Conservation (phyloP, 2,888 invertebrate genomes). For the Notocelia uddmanniana region DNA sequence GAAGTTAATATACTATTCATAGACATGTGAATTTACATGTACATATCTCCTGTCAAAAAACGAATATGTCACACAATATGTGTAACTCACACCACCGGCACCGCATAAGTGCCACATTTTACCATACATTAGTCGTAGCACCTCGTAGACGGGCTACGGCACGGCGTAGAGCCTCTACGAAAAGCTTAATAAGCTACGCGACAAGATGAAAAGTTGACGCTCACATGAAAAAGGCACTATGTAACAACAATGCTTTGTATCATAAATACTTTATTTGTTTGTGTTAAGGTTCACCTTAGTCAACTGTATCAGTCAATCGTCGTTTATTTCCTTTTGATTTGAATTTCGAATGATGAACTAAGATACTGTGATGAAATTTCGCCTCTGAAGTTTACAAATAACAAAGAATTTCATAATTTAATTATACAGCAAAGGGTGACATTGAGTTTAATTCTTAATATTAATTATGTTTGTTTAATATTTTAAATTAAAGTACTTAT, state of each 20-base stretch:
- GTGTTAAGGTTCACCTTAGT: background rate
- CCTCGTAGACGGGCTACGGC: conserved; percentile 36
- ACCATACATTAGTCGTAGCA: conserved; percentile 17
- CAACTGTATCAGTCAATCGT: background rate
- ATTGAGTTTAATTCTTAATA: conserved; percentile 14
- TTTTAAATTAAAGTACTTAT: background rate
- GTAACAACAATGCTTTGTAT: background rate
- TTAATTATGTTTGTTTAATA: conserved; percentile 5
- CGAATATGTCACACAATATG: background rate
- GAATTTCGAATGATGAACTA: background rate
- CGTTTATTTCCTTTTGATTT: background rate
- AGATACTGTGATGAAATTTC: background rate
- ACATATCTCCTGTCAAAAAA: background rate
- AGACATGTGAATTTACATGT: too few species aligned
- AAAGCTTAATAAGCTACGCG: conserved; percentile 19
- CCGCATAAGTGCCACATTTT: background rate
- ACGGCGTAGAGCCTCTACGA: conserved; percentile 36
- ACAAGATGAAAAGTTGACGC: background rate
- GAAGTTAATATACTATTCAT: too few species aligned
- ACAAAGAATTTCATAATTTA: conserved; percentile 14
- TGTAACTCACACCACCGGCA: background rate
- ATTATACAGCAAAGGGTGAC: conserved; percentile 12
- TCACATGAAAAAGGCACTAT: conserved; percentile 1
- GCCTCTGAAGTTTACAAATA: conserved; percentile 6
- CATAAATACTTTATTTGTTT: background rate